These are phyloP conservation scores for Pseudomyrmex concolor DNA, from an alignment of 1,140 invertebrate species.

Conservation along the genomic window DNA sequence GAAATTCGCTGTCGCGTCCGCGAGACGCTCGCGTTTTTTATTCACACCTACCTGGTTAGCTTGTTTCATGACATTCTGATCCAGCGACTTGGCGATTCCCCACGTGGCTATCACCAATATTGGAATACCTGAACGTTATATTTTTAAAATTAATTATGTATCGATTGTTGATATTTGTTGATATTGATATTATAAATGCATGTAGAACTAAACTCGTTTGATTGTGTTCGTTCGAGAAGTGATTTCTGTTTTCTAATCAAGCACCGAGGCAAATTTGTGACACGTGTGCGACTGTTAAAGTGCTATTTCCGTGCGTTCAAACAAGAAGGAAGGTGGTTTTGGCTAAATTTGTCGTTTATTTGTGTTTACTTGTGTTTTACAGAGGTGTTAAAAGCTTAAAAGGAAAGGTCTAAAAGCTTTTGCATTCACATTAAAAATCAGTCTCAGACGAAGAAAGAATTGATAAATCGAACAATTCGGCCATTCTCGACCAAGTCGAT, in stretches of 20 bases:
- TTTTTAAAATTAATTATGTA: conserved; percentile 28
- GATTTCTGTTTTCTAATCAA: too few species aligned
- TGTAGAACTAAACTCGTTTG: not conserved
- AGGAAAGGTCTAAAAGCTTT: too few species aligned
- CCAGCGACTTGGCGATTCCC: conserved; percentile 87
- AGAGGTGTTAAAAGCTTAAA: not conserved
- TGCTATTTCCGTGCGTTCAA: not conserved
- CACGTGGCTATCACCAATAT: conserved; percentile 88
- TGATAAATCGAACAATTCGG: too few species aligned
- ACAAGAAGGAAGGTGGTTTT: not conserved
- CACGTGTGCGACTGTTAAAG: not conserved
- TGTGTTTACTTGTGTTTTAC: not conserved
- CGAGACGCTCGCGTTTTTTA: conserved; percentile 30
- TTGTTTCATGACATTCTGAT: conserved; percentile 76
- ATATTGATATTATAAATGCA: not conserved
- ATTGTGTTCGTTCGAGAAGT: too few species aligned
- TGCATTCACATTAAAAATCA: too few species aligned
- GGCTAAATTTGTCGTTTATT: not conserved
- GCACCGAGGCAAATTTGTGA: not conserved
- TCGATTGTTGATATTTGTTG: not conserved
- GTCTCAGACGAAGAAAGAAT: too few species aligned
- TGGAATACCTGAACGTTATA: conserved; percentile 87
- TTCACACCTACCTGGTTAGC: conserved; percentile 83
- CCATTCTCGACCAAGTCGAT: too few species aligned
- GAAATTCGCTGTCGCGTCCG: conserved; percentile 19